Conservation (phyloP, 64 coral and sea anemone genomes). For the Pachyseris speciosa region DNA sequence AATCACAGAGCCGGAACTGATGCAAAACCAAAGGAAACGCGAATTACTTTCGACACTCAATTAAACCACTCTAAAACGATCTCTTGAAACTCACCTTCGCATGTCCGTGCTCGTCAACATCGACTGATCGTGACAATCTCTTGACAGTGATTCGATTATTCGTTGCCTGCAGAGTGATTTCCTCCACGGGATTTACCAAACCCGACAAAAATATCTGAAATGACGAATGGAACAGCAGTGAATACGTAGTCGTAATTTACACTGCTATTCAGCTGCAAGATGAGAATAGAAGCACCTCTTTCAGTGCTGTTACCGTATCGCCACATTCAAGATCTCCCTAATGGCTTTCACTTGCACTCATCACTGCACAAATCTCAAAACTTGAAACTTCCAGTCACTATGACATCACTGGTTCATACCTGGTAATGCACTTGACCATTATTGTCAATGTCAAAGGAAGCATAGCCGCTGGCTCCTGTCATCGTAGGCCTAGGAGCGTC, state of each 20-base stretch:
- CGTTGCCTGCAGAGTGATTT: constrained; percentile 81
- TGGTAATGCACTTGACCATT: constrained; percentile 77
- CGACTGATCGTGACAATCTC: constrained; percentile 20
- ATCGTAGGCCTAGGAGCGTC: constrained; percentile 81
- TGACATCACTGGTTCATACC: too few species aligned
- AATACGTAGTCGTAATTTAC: too few species aligned
- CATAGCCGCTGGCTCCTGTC: constrained; percentile 93
- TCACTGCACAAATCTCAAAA: too few species aligned
- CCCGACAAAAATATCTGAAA: constrained; percentile 72
- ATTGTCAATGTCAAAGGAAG: constrained; percentile 53
- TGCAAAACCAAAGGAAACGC: too few species aligned
- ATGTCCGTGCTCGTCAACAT: constrained; percentile 26
- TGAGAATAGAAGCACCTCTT: too few species aligned
- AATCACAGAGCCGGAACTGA: too few species aligned
- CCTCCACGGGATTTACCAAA: constrained; percentile 58
- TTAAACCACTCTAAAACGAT: background rate
- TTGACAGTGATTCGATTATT: constrained; percentile 56
- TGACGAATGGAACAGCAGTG: background rate
- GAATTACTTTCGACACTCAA: too few species aligned
- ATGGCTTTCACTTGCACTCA: too few species aligned
- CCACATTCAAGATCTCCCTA: too few species aligned
- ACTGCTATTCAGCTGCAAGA: too few species aligned
- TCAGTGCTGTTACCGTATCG: too few species aligned
- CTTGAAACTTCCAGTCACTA: too few species aligned
- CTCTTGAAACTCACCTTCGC: constrained; percentile 16